Base-by-base conservation (phyloP, 2,113 vertebrate species). In the Notarius quadriscutis region DNA sequence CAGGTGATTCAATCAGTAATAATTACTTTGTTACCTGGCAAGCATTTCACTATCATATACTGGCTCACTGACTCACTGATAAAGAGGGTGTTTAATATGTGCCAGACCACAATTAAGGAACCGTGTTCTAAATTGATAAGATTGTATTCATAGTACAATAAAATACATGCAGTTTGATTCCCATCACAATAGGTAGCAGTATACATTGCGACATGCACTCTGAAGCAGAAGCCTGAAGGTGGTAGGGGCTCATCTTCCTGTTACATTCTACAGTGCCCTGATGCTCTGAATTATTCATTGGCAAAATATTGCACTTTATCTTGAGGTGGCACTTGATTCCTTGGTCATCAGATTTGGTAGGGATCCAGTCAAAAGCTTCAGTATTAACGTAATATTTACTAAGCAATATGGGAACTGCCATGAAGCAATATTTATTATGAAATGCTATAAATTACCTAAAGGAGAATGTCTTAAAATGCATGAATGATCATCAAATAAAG, bases 261-360 rank as follows among this genome's bases (percentile, higher is more conserved):
- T 50, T 72, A 69, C 50, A 25, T 75, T 67, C 62, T 27, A 41
- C 41, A 53, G n/a, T 14, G 5, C 51, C 57, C 20, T 50, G 18
- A 1, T 51, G 41, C 25, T 25, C 3, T 63, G 50, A 75, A 81
- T 72, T 67, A 86, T 74, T 87, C 22, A 87, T 75, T 87, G 22
- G 77, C 30, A 87, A 87, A 74, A 5, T 74, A 81, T 83, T 87
- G 2, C 20, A 25, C 25, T 67, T 72, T 11, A 4, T 60, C 17
- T 57, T 25, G 1, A 85, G 75, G n/a, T 34, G 20, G 74, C 58
- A 78, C 41, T 25, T 63, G 14, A 79, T 65, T 86, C 12, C 51
- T 22, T 22, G 15, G 48, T 86, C 72, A 80, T 67, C 77, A 69
- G 50, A 65, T 81, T 79, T 67, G 57, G 57, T 62, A 67, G 60